phyloP scores from a whole-genome alignment of 2,797 vertebrate genomes.

The Eulemur mongoz region DNA sequence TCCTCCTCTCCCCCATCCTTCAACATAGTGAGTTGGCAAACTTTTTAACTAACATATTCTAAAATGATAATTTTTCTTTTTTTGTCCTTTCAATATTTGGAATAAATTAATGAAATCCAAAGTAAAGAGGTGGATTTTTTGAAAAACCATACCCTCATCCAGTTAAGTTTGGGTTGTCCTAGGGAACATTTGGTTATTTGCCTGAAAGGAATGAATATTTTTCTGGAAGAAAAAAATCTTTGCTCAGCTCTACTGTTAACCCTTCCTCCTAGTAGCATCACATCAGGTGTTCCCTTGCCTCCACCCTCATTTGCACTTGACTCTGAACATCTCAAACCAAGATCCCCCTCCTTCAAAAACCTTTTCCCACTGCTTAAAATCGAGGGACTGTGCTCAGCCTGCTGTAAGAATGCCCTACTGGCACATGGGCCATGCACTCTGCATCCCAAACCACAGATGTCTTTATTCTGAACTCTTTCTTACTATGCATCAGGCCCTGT shows the following conservation, averaged over 20 bases:
- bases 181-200: neutral
- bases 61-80: conserved; percentile 25
- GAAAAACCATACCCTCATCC: neutral
- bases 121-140: neutral
- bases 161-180: neutral
- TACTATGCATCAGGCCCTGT: neutral
- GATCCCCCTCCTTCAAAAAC: neutral
- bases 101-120: conserved; percentile 48
- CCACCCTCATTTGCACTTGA: neutral
- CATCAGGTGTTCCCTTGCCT: neutral
- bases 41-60: conserved; percentile 38
- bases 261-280: neutral
- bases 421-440: neutral
- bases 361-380: neutral
- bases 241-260: neutral
- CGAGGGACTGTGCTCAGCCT: neutral
- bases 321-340: neutral
- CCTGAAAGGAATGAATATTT: neutral
- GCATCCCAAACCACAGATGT: neutral
- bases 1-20: neutral
- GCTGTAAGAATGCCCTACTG: neutral
- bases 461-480: neutral
- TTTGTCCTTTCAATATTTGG: conserved; percentile 32
- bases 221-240: neutral
- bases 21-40: neutral